phyloP scores from a whole-genome alignment of 2,888 invertebrate genomes.

The Stenodema calcarata region DNA sequence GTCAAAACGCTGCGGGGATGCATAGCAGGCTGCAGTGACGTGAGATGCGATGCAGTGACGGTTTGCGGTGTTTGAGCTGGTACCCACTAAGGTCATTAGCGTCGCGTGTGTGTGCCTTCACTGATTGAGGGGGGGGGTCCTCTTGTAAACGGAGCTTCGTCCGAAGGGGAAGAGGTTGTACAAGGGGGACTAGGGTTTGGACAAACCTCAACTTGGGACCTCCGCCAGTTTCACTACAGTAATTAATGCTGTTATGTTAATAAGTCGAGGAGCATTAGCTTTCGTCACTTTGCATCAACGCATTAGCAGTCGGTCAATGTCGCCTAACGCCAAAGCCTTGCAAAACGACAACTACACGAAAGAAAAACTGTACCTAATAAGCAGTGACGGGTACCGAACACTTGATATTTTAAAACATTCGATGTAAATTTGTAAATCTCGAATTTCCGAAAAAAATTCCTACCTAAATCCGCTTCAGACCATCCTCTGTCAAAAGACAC shows the following conservation, averaged over 20 bases:
- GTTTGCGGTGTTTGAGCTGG: conserved; percentile 34
- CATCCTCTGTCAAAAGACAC: too few species aligned
- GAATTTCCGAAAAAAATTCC: too few species aligned
- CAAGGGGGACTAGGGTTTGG: background rate
- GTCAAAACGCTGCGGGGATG: background rate
- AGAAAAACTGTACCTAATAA: too few species aligned
- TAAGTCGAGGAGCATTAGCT: background rate
- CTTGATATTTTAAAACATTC: too few species aligned
- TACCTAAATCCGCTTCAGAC: too few species aligned
- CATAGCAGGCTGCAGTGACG: background rate
- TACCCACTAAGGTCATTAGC: conserved; percentile 28
- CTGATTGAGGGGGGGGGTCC: background rate
- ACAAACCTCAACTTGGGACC: background rate
- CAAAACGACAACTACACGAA: too few species aligned
- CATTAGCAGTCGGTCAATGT: too few species aligned
- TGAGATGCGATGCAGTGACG: conserved; percentile 21
- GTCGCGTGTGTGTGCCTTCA: conserved; percentile 18
- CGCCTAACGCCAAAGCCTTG: too few species aligned
- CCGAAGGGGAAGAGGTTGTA: background rate
- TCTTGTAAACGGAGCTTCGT: conserved; percentile 26
- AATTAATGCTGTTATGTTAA: conserved; percentile 32
- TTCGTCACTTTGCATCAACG: too few species aligned
- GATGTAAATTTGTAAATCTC: too few species aligned
- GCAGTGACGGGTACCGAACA: too few species aligned
- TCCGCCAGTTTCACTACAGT: background rate